Conservation (phyloP, 2,113 vertebrate species). For the Ceyx margarethae region DNA sequence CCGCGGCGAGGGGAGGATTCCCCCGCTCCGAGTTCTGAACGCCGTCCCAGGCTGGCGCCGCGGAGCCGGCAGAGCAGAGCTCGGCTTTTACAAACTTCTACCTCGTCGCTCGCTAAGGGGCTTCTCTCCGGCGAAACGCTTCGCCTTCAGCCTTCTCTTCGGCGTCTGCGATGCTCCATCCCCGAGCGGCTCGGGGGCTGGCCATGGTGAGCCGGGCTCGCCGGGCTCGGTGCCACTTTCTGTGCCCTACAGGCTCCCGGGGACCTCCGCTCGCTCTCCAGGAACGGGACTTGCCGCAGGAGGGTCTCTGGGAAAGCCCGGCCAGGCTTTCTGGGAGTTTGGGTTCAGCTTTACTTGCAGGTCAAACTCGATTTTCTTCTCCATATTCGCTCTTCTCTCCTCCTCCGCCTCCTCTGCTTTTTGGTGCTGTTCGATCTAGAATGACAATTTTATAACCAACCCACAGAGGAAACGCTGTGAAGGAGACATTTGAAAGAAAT, state of each 20-base stretch:
- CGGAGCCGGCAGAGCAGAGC: not conserved
- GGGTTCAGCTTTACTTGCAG: not conserved
- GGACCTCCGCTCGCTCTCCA: not conserved
- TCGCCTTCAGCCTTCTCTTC: not conserved
- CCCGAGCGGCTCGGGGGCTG: not conserved
- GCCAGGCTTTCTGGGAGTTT: not conserved
- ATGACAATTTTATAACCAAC: conserved; percentile 41
- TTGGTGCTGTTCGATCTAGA: conserved; percentile 19
- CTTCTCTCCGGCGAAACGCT: not conserved
- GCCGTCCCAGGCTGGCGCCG: not conserved
- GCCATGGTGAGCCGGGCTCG: fast-evolving
- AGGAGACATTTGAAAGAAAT: conserved; percentile 14
- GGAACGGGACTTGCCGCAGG: not conserved
- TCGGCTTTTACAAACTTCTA: not conserved
- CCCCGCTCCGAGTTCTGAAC: not conserved
- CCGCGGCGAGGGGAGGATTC: not conserved
- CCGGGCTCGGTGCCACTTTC: not conserved
- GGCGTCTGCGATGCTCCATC: not conserved
- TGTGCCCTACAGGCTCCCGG: not conserved
- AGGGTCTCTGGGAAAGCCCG: not conserved
- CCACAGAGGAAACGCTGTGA: conserved; percentile 2
- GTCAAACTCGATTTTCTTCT: conserved; percentile 23
- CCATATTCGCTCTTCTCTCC: conserved; percentile 24
- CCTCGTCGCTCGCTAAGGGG: not conserved
- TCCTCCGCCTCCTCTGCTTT: conserved; percentile 32